Conservation (phyloP, 2,113 vertebrate genomes). For the Heterocephalus glaber region DNA sequence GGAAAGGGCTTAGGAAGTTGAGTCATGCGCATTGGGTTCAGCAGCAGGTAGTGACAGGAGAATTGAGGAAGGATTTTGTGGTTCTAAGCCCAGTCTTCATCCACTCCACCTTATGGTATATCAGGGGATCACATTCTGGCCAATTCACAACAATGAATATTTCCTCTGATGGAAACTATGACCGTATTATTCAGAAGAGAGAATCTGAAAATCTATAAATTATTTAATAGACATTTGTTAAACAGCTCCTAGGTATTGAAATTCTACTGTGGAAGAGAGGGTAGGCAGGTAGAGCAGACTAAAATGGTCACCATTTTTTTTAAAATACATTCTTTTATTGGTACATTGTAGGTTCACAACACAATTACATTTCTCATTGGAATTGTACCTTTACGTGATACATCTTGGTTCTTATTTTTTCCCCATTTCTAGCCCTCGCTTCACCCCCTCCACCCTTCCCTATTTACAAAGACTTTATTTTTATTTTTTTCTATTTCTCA, state of each 20-base stretch:
- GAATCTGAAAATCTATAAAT: not conserved
- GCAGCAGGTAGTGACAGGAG: not conserved
- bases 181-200: not conserved
- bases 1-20: not conserved
- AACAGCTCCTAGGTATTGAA: not conserved
- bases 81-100: not conserved
- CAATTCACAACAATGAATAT: not conserved
- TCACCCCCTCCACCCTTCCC: too few relatives aligned
- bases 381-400: too few relatives aligned
- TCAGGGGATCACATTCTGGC: not conserved
- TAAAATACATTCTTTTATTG: too few relatives aligned
- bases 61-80: not conserved
- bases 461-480: too few relatives aligned
- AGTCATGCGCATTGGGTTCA: not conserved
- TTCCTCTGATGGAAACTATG: not conserved
- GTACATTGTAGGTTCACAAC: too few relatives aligned
- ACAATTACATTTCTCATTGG: too few relatives aligned
- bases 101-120: not conserved
- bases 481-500: too few relatives aligned
- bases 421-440: too few relatives aligned
- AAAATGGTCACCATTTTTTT: not conserved
- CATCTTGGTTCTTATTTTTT: too few relatives aligned
- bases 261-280: not conserved
- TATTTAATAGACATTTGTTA: not conserved
- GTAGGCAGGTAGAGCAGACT: not conserved